Base-by-base conservation (phyloP, 2,113 vertebrate species). In the Catharus fuscescens region DNA sequence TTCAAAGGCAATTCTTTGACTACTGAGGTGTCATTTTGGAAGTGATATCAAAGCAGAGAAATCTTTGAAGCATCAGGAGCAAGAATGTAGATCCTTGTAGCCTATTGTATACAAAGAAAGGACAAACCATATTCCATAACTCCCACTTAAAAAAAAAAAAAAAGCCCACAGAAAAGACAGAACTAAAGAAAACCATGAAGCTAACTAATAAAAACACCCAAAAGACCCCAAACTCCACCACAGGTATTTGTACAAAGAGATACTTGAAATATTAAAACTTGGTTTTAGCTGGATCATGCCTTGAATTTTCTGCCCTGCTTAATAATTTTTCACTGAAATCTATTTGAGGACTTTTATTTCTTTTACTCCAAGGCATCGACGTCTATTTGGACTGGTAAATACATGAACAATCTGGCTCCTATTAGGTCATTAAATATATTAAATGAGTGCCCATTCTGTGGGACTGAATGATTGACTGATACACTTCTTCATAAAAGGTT, bases 81-180 rank as follows among this genome's bases (percentile, higher is more conserved):
- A 42, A 50, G 17, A 71, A 45, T 28, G 5, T 32, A 65, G 15
- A 18, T 25, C 21, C 80, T 50, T 66, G 12, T 13, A 70, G 5
- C 10, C 64, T 76, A 14, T 48, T 47, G 18, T n/a, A 42, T 31
- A 25, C 4, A 57, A 65, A 76, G 14, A 48, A 67, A 36, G 10
- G 47, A 14, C 12, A 79, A 89, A 53, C 1, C 7, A 0, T 42
- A 38, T 86, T 72, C 32, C 11, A 29, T 38, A 34, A 60, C 23
- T 54, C 11, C 8, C 38, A 3, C 14, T 64, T 38, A 23, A 53
- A 59, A 25, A 34, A 19, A 26, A 26, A 47, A 31, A 31, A 57
- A 0, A 29, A 73, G 0, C 7, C 3, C 3, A 10, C 25, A 45
- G 44, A 64, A 32, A 77, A 50, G 18, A 32, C 1, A 42, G 42